phyloP scores from a whole-genome alignment of 1,140 invertebrate species.

The Choristoneura fumiferana region DNA sequence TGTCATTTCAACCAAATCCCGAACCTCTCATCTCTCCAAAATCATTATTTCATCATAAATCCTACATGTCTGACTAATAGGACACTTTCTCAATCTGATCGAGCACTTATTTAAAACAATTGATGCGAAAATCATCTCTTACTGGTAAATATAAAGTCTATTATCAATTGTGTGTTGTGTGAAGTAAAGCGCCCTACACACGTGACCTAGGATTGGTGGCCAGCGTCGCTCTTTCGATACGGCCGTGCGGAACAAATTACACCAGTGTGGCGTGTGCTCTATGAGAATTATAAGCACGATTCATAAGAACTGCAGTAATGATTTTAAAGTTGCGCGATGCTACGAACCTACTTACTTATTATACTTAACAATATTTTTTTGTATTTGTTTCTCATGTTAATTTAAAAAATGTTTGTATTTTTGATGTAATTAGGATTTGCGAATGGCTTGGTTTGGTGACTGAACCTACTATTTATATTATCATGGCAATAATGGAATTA shows the following conservation, averaged over 20 bases:
- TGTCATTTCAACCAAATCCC: too few relatives aligned
- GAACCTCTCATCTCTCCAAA: not conserved
- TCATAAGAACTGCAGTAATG: too few relatives aligned
- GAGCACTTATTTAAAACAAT: not conserved
- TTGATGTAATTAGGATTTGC: too few relatives aligned
- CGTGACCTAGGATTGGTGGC: conserved; percentile 61
- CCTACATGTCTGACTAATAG: conserved; percentile 11
- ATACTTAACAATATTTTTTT: too few relatives aligned
- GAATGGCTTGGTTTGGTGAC: too few relatives aligned
- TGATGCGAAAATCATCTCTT: not conserved
- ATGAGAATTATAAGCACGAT: not conserved
- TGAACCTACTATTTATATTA: too few relatives aligned
- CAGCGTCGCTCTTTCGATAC: conserved; percentile 59
- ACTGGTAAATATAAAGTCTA: not conserved
- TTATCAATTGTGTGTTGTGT: conserved; percentile 14
- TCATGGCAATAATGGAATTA: too few relatives aligned
- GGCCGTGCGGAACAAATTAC: conserved; percentile 71
- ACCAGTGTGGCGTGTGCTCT: conserved; percentile 37
- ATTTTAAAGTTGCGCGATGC: too few relatives aligned
- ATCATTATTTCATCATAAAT: conserved; percentile 31
- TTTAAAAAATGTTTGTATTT: too few relatives aligned
- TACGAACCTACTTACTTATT: too few relatives aligned
- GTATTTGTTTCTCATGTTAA: too few relatives aligned
- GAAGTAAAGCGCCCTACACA: conserved; percentile 38
- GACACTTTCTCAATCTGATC: conserved; percentile 16